Percentiles rank a stretch among this genome's conserved stretches.
Conservation (phyloP, 2,113 vertebrate species). For the Rhinopomastus cyanomelas region DNA sequence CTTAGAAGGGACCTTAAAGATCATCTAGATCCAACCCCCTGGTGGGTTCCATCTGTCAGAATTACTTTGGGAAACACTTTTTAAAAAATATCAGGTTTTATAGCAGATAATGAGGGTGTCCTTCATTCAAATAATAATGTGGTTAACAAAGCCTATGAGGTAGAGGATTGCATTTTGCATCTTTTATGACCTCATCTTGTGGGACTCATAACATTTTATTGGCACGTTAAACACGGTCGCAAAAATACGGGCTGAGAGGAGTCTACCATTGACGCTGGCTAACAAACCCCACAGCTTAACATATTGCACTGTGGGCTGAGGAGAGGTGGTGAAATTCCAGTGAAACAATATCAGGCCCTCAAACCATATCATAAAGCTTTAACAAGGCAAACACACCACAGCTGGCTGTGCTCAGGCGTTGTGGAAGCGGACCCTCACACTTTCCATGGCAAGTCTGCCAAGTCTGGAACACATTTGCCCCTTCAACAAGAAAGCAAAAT, state of each 20-base stretch:
- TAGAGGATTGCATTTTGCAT: slow-evolving; percentile 34
- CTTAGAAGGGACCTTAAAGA: no score
- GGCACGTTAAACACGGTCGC: slow-evolving; percentile 4
- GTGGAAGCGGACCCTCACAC: no score
- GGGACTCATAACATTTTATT: slow-evolving; percentile 40
- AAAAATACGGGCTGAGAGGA: slow-evolving; percentile 39
- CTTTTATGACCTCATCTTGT: slow-evolving; percentile 41
- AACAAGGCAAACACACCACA: background rate
- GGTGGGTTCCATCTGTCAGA: background rate
- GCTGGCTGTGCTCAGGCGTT: no score
- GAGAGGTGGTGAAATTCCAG: background rate
- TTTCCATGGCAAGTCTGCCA: background rate
- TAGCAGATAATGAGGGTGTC: background rate
- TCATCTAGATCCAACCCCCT: background rate
- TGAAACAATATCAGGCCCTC: background rate
- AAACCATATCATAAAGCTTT: background rate
- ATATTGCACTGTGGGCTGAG: background rate
- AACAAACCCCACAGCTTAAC: background rate
- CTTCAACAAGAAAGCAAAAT: background rate
- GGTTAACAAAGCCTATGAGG: slow-evolving; percentile 6
- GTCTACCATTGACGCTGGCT: background rate
- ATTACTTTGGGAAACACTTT: background rate
- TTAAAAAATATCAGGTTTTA: background rate
- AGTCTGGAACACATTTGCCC: background rate
- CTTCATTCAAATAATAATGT: slow-evolving; percentile 30